These are phyloP conservation scores for Stenolophus ochropezus DNA, from an alignment of 2,888 invertebrate genomes.

Conservation along the genomic window DNA sequence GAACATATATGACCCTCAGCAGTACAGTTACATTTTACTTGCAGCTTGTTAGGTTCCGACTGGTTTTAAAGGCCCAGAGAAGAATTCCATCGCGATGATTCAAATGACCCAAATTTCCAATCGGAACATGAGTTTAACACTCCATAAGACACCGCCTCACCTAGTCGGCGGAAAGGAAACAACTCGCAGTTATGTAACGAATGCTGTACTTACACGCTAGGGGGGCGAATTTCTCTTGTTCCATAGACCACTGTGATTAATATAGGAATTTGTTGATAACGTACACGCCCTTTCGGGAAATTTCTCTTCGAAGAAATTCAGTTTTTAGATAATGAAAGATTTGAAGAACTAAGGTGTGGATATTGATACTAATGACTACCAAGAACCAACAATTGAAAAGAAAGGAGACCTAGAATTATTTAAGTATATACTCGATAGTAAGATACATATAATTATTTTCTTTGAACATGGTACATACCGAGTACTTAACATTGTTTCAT, in stretches of 20 bases:
- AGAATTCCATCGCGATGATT: slow-evolving; percentile 48
- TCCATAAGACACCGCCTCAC: slow-evolving; percentile 27
- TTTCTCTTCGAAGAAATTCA: slow-evolving; percentile 36
- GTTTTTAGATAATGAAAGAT: slow-evolving; percentile 33
- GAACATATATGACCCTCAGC: slow-evolving; percentile 37
- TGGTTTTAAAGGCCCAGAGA: slow-evolving; percentile 33
- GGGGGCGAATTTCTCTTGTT: slow-evolving; percentile 38
- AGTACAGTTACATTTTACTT: slow-evolving; percentile 30
- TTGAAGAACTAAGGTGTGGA: slow-evolving; percentile 18
- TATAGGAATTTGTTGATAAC: slow-evolving; percentile 39
- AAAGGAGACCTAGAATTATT: not conserved
- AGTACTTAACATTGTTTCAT: not conserved
- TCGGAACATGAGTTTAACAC: slow-evolving; percentile 35
- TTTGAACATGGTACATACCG: not conserved
- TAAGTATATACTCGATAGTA: not conserved
- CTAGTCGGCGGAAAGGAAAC: slow-evolving; percentile 27
- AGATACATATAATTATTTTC: not conserved
- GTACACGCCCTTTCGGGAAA: slow-evolving; percentile 29
- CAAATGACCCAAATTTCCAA: slow-evolving; percentile 53
- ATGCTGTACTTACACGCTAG: slow-evolving; percentile 16
- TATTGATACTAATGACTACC: slow-evolving; percentile 3
- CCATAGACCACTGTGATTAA: slow-evolving; percentile 26
- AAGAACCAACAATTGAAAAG: slow-evolving; percentile 1
- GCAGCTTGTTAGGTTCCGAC: slow-evolving; percentile 35
- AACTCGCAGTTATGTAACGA: slow-evolving; percentile 20